These are phyloP conservation scores for Crypturellus tataupa DNA, from an alignment of 2,797 vertebrate species.

Conservation along the genomic window DNA sequence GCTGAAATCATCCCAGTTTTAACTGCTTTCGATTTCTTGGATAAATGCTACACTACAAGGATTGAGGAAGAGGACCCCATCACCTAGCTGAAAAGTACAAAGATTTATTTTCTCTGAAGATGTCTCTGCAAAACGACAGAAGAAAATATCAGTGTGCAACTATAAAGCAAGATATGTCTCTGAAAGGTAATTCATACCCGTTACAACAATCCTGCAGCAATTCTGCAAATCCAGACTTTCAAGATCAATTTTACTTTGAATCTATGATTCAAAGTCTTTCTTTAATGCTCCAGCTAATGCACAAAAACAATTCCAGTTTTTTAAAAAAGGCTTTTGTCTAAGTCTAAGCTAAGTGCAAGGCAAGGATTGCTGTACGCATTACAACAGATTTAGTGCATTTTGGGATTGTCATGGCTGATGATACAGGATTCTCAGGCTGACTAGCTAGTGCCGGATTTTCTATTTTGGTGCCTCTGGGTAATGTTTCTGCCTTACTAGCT, in stretches of 20 bases:
- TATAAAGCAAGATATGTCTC: background rate
- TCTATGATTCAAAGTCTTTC: background rate
- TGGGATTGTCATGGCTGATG: background rate
- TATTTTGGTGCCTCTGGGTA: conserved; percentile 16
- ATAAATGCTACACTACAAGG: background rate
- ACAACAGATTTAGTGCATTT: background rate
- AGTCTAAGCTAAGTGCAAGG: background rate
- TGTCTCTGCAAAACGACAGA: background rate
- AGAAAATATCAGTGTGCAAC: background rate
- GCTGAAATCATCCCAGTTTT: background rate
- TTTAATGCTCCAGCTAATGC: background rate
- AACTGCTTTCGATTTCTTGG: background rate
- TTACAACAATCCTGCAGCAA: background rate
- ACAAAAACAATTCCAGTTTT: background rate
- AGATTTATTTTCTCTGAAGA: background rate
- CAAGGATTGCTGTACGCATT: background rate
- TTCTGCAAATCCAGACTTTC: background rate
- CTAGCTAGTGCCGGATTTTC: background rate
- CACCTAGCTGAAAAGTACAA: background rate
- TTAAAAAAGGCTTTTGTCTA: background rate
- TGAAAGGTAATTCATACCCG: background rate
- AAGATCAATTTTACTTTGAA: background rate
- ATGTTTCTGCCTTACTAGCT: background rate
- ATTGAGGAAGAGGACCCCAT: background rate
- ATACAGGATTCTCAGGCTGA: background rate